phyloP scores from a whole-genome alignment of 2,797 vertebrate genomes.

The Semotilus atromaculatus region DNA sequence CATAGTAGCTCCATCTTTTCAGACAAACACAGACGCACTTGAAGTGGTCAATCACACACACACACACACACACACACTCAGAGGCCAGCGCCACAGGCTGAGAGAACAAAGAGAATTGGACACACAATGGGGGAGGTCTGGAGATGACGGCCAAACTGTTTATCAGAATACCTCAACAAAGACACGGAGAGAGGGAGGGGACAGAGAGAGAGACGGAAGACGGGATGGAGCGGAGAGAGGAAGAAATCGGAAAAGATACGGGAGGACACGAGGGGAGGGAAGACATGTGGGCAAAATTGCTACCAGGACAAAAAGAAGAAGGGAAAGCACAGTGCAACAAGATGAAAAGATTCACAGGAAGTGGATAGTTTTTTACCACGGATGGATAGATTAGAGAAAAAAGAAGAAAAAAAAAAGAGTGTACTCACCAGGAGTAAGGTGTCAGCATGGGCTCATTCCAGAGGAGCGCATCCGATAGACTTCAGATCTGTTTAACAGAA shows the following conservation, averaged over 20 bases:
- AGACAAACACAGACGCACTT: constrained; percentile 26
- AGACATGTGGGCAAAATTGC: constrained; percentile 29
- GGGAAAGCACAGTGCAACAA: constrained; percentile 17
- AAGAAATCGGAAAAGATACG: constrained; percentile 20
- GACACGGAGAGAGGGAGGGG: constrained; percentile 37
- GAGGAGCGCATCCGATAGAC: constrained; percentile 46
- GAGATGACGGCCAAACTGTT: constrained; percentile 47
- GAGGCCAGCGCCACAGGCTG: constrained; percentile 32
- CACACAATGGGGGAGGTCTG: constrained; percentile 59
- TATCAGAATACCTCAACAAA: constrained; percentile 52
- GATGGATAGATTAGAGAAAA: constrained; percentile 28
- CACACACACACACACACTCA: constrained; percentile 43
- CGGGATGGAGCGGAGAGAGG: constrained; percentile 5
- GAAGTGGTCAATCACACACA: constrained; percentile 45
- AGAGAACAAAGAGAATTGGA: constrained; percentile 69
- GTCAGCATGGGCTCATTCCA: constrained; percentile 52
- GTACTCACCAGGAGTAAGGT: constrained; percentile 53
- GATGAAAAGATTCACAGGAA: constrained; percentile 29
- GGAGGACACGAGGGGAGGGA: constrained; percentile 4
- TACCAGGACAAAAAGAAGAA: constrained; percentile 12
- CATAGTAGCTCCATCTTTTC: constrained; percentile 18
- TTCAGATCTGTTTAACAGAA: constrained; percentile 36
- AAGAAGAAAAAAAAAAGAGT: neutral
- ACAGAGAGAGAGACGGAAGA: constrained; percentile 25
- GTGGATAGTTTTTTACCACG: neutral